Evolutionary conservation across 2,797 vertebrate genomes (phyloP), one percentile per base, ranked within the genome.

Genomic region (Gadopsis bispinosus): DNA sequence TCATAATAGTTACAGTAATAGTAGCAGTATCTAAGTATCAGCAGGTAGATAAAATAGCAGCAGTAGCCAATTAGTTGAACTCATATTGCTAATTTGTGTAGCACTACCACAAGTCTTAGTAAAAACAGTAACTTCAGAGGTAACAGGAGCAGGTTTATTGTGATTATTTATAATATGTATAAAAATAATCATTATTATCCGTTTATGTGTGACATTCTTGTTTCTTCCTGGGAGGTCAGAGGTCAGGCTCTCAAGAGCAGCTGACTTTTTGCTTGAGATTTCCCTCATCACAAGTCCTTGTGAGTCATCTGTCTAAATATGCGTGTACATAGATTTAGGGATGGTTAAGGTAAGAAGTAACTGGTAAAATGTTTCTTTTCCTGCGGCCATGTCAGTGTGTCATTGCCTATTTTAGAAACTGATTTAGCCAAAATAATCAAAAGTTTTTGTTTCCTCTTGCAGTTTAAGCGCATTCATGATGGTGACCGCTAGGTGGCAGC

Each of bases 401-500:
- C 19, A 4, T 35, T 35, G 37, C 37, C 37, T 33, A 4, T 6
- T 37, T 8, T 39, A 39, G 37, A 39, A 39, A 39, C 37, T 39
- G 8, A 39, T 39, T 39, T 39, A 39, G 37, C 9, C 10, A 11
- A 39, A 39, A 39, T 39, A 39, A 39, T 39, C 37, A 1, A 10
- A 10, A 39, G 37, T 39, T 39, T 8, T 37, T 39, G 1, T 39
- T 4, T 65, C 43, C 9, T 0, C 3, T 31, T 60, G 20, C 11
- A 7, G 51, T 19, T 12, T 7, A 1, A 6, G 31, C 31, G 11
- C 9, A 2, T 1, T 13, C 4, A 8, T 41, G 4, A 7, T 9
- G 20, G 6, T 33, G 58, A 7, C 69, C 88, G 29, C 59, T 26
- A 75, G 88, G 71, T 29, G 90, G 76, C 85, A 67, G 56, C 22